These are phyloP conservation scores for Agonopterix heracliana DNA, from an alignment of 2,888 invertebrate genomes.

Conservation along the genomic window DNA sequence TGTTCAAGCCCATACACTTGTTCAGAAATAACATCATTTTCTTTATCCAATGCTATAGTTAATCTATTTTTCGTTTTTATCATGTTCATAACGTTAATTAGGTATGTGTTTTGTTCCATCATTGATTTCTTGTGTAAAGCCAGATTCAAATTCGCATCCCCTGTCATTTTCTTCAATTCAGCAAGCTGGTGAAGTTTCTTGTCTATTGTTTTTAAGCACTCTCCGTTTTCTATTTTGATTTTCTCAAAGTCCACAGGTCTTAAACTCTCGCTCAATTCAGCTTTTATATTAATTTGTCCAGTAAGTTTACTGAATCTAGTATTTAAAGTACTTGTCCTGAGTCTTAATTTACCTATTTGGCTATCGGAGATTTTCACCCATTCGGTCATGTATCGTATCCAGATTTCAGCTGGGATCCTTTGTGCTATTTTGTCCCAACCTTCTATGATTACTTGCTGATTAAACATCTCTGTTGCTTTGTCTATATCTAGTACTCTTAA, in stretches of 20 bases:
- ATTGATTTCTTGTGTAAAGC: constrained; percentile 75
- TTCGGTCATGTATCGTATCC: constrained; percentile 76
- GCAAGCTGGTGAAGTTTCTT: constrained; percentile 68
- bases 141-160: constrained; percentile 73
- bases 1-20: constrained; percentile 54
- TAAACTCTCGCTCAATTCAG: constrained; percentile 75
- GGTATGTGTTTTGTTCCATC: constrained; percentile 63
- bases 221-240: constrained; percentile 76
- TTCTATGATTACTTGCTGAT: constrained; percentile 65
- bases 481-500: constrained; percentile 66
- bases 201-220: constrained; percentile 68
- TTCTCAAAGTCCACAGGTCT: constrained; percentile 80
- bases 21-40: constrained; percentile 41
- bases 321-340: constrained; percentile 74
- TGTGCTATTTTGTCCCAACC: constrained; percentile 77
- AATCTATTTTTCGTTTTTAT: constrained; percentile 54
- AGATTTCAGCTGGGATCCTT: constrained; percentile 78
- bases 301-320: constrained; percentile 71
- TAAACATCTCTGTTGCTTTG: constrained; percentile 64
- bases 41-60: constrained; percentile 55
- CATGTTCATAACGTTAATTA: constrained; percentile 51
- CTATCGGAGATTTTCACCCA: constrained; percentile 75
- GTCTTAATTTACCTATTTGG: constrained; percentile 75
- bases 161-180: constrained; percentile 77
- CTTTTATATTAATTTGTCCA: constrained; percentile 69